Percentiles rank a stretch among this genome's conserved stretches.
These are phyloP conservation scores for Papilio xuthus DNA, from an alignment of 1,140 invertebrate species.

Conservation along the genomic window DNA sequence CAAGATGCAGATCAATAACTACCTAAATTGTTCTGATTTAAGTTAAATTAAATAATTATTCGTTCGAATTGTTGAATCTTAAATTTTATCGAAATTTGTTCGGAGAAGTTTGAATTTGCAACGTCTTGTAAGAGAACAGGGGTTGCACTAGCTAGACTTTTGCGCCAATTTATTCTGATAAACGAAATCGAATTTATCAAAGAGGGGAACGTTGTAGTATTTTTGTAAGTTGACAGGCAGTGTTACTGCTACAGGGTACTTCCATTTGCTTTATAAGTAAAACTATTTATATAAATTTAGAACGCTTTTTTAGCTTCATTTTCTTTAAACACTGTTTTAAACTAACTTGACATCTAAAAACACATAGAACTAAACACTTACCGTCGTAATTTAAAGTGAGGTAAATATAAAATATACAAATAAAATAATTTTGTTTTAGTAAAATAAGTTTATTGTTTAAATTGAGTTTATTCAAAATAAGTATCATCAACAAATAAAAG, in stretches of 20 bases:
- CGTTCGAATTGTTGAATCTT: background rate
- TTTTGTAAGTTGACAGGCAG: slow-evolving; percentile 57
- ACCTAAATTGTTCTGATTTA: no score
- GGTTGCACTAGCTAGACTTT: slow-evolving; percentile 33
- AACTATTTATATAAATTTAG: slow-evolving; percentile 34
- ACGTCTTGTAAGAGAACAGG: background rate
- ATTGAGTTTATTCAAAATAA: no score
- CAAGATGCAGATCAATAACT: no score
- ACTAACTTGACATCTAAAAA: background rate
- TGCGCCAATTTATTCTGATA: slow-evolving; percentile 54
- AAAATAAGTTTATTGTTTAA: no score
- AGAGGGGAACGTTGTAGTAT: slow-evolving; percentile 52
- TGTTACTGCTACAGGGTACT: slow-evolving; percentile 60
- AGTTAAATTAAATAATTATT: no score
- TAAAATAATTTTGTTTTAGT: no score
- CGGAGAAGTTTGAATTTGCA: background rate
- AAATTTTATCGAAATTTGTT: background rate
- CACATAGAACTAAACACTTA: no score
- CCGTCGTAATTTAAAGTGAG: no score
- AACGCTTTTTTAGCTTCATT: slow-evolving; percentile 2
- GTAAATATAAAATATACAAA: no score
- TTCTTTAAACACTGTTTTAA: slow-evolving; percentile 7
- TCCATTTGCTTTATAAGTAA: slow-evolving; percentile 53
- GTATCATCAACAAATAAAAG: background rate
- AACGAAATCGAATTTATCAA: slow-evolving; percentile 55